Evolutionary conservation across 2,113 vertebrate species (phyloP).

Genomic region (Merops nubicus): DNA sequence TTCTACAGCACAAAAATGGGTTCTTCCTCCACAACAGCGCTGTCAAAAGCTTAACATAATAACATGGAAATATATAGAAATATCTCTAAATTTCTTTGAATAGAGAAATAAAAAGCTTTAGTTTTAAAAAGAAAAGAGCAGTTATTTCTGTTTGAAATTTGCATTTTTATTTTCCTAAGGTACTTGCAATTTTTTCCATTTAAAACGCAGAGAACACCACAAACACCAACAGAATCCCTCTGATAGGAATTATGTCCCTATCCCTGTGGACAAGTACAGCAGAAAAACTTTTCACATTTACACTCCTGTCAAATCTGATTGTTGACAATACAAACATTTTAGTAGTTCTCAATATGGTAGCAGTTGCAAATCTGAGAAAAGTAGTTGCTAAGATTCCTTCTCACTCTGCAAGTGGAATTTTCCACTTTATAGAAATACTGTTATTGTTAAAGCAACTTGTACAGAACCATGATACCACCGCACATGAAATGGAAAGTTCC

Average conservation of each 20-base stretch:
- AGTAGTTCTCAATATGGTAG: background rate
- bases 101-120: background rate
- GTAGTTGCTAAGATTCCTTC: background rate
- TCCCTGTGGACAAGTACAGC: background rate
- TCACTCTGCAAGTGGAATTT: background rate
- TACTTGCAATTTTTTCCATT: background rate
- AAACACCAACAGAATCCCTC: background rate
- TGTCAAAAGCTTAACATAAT: background rate
- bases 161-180: background rate
- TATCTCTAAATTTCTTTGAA: background rate
- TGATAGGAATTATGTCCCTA: background rate
- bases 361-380: background rate
- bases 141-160: background rate
- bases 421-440: conserved; percentile 1
- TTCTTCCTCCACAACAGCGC: background rate
- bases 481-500: conserved; percentile 33
- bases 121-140: background rate
- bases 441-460: conserved; percentile 15
- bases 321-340: background rate
- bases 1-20: background rate
- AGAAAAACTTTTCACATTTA: background rate
- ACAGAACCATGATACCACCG: background rate
- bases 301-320: background rate
- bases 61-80: background rate
- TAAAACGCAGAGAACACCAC: background rate